Evolutionary conservation across 1,140 invertebrate genomes (phyloP).

Genomic region (Drosophila erecta): DNA sequence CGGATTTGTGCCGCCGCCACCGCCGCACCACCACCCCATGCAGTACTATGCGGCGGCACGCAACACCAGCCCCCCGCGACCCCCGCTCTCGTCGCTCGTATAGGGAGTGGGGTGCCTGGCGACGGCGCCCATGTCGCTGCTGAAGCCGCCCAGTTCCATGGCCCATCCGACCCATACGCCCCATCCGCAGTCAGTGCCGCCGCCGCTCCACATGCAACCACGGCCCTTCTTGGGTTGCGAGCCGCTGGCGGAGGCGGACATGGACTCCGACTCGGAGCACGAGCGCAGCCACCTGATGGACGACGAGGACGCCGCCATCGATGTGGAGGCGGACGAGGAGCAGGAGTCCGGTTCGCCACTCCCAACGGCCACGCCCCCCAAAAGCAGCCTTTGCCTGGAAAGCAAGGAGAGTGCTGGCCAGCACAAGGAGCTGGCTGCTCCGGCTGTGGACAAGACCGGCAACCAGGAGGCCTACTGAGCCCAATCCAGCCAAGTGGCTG

Average conservation of each 20-base stretch:
- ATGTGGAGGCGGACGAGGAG: conserved; percentile 74
- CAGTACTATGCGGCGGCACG: conserved; percentile 82
- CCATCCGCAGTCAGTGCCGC: conserved; percentile 14
- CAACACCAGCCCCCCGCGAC: conserved; percentile 82
- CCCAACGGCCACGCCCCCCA: conserved; percentile 17
- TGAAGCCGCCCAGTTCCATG: conserved; percentile 63
- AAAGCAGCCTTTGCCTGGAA: conserved; percentile 52
- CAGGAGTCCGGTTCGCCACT: conserved; percentile 24
- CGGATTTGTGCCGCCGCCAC: conserved; percentile 84
- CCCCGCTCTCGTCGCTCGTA: conserved; percentile 83
- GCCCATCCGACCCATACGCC: conserved; percentile 1
- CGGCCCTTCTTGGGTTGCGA: conserved; percentile 27
- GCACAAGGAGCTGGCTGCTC: conserved; percentile 12
- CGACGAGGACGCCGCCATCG: conserved; percentile 69
- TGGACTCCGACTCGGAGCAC: conserved; percentile 64
- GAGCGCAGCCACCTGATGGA: conserved; percentile 24
- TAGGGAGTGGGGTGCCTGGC: conserved; percentile 84
- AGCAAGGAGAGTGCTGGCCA: conserved; percentile 40
- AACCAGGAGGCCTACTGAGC: conserved; percentile 60
- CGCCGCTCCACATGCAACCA: conserved; percentile 31
- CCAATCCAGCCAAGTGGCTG: conserved; percentile 24
- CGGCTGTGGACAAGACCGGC: conserved; percentile 45
- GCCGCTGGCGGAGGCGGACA: conserved; percentile 11
- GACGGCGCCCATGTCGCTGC: conserved; percentile 70
- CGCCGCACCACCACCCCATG: conserved; percentile 86